Conservation (phyloP, 2,888 invertebrate genomes). For the Atherix ibis region DNA sequence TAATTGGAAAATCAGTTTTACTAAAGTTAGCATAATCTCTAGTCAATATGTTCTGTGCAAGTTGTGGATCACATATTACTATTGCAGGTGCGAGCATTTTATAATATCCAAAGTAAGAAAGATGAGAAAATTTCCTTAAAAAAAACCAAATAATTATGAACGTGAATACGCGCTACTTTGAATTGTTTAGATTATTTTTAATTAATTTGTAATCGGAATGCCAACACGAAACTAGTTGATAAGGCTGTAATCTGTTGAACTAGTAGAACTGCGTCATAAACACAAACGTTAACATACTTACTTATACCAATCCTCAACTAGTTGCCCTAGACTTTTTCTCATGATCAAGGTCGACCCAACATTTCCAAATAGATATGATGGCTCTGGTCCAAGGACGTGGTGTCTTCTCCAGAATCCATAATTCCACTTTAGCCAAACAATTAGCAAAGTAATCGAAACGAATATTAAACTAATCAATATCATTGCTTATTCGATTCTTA, state of each 20-base stretch:
- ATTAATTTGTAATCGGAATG: no score
- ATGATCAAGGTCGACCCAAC: conserved; percentile 15
- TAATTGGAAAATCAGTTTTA: not conserved
- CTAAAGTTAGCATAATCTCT: conserved; percentile 3
- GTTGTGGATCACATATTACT: not conserved
- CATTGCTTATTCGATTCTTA: no score
- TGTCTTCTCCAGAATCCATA: conserved; percentile 16
- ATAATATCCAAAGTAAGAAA: conserved; percentile 3
- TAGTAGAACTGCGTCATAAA: no score
- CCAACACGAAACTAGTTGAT: no score
- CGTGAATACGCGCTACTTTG: no score
- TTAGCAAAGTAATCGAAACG: not conserved
- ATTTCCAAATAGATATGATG: conserved; percentile 8
- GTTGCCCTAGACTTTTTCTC: conserved; percentile 2
- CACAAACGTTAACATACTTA: no score
- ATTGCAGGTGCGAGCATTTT: conserved; percentile 3
- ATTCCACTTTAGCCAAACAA: conserved; percentile 2
- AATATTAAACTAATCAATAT: no score
- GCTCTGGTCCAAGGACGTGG: conserved; percentile 15
- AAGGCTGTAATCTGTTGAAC: no score
- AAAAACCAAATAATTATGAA: no score
- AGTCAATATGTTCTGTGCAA: conserved; percentile 1
- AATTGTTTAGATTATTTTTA: no score
- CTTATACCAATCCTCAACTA: not conserved
- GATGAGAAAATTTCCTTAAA: no score